Evolutionary conservation across 2,113 vertebrate genomes (phyloP).

Genomic region (Nasalis larvatus): DNA sequence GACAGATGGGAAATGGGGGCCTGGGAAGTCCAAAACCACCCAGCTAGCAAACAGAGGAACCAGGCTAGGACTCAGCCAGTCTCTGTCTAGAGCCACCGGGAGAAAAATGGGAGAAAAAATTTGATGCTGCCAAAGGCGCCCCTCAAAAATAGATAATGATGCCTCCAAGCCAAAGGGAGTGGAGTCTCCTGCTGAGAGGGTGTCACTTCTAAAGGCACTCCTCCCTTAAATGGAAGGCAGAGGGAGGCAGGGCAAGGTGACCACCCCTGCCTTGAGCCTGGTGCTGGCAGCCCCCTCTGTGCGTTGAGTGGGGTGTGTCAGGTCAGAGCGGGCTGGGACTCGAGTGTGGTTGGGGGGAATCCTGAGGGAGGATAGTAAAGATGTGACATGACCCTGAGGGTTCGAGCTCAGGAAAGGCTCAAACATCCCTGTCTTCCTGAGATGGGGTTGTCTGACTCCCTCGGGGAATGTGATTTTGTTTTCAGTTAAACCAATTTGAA

Average conservation of each 20-base stretch:
- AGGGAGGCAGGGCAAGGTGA: not conserved
- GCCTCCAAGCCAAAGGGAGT: not conserved
- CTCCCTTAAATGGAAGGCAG: not conserved
- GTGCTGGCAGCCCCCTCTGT: not conserved
- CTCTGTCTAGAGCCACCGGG: not conserved
- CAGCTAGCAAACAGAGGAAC: not conserved
- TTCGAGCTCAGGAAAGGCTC: not conserved
- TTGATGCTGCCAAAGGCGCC: not conserved
- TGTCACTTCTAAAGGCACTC: not conserved
- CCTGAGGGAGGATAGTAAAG: not conserved
- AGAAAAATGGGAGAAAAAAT: not conserved
- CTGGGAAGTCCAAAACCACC: accelerated
- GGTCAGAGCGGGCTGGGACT: not conserved
- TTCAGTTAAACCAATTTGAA: slow-evolving; percentile 39
- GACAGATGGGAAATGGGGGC: not conserved
- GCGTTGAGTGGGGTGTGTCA: not conserved
- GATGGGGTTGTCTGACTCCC: not conserved
- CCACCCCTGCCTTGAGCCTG: not conserved
- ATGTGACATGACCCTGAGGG: not conserved
- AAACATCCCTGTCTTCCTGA: not conserved
- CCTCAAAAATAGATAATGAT: not conserved
- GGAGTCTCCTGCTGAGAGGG: not conserved
- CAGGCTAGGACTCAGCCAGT: not conserved
- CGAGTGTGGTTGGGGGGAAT: not conserved
- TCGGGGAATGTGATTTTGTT: not conserved